These are phyloP conservation scores for Actinernus sp. DNA, from an alignment of 92 coral and sea anemone genomes.

Conservation along the genomic window DNA sequence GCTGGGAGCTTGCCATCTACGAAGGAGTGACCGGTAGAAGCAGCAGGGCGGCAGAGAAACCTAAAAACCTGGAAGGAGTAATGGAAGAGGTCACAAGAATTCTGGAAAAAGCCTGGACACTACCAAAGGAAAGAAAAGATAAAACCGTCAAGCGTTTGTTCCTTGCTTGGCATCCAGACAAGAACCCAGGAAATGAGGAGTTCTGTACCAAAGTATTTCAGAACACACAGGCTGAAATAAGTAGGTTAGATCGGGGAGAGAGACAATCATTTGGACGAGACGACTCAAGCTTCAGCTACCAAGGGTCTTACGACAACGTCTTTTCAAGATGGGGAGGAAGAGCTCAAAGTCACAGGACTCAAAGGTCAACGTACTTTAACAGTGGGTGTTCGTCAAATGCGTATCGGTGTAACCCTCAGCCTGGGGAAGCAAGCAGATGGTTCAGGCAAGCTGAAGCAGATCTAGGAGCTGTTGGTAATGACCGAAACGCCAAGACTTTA, in stretches of 20 bases:
- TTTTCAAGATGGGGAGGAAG: conserved; percentile 7
- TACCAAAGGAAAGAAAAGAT: too few species aligned
- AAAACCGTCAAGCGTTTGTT: too few species aligned
- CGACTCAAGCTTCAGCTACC: neutral
- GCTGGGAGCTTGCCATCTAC: too few species aligned
- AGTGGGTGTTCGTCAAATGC: neutral
- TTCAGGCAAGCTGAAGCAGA: conserved; percentile 80
- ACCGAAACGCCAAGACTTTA: neutral
- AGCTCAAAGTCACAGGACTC: conserved; percentile 15
- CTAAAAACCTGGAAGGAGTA: too few species aligned
- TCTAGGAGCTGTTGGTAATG: conserved; percentile 55
- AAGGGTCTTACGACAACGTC: conserved; percentile 1
- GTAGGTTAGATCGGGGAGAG: conserved; percentile 26
- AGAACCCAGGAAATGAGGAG: too few species aligned
- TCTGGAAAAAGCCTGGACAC: too few species aligned
- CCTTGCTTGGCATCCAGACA: too few species aligned
- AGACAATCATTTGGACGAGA: neutral
- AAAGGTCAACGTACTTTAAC: conserved; percentile 1
- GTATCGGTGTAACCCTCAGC: conserved; percentile 66
- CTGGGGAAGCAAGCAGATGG: conserved; percentile 80
- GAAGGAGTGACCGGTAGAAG: too few species aligned
- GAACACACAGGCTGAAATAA: conserved; percentile 33
- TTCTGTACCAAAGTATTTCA: conserved; percentile 50
- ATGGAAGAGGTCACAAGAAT: too few species aligned
- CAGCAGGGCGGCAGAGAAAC: too few species aligned